phyloP scores from a whole-genome alignment of 35 echinoderm and acorn worm genomes.

The Chiridota heheva region DNA sequence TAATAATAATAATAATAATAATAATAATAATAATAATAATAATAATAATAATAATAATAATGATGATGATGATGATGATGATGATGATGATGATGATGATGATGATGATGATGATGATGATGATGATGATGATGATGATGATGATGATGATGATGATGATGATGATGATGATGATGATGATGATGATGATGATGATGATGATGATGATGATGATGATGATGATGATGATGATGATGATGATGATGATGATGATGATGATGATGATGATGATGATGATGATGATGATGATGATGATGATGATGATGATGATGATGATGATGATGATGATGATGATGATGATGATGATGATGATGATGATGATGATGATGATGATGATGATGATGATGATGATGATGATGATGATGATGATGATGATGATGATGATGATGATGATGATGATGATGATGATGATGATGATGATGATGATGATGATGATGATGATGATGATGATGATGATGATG shows the following conservation, averaged over 20 bases:
- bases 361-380: conserved; percentile 8
- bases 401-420: conserved; percentile 8
- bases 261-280: conserved; percentile 9
- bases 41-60: too few species aligned
- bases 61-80: conserved; percentile 8
- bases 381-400: conserved; percentile 9
- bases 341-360: conserved; percentile 8
- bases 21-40: too few species aligned
- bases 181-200: conserved; percentile 5
- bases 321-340: conserved; percentile 9
- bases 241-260: conserved; percentile 8
- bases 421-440: conserved; percentile 8
- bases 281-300: conserved; percentile 8
- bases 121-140: conserved; percentile 8
- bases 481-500: conserved; percentile 8
- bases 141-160: conserved; percentile 9
- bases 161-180: conserved; percentile 8
- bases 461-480: conserved; percentile 8
- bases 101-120: conserved; percentile 8
- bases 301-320: conserved; percentile 8
- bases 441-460: conserved; percentile 9
- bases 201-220: background rate
- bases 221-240: conserved; percentile 8
- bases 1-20: too few species aligned
- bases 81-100: conserved; percentile 9